Conservation (phyloP, 1,140 invertebrate species). For the Nasonia giraulti region DNA sequence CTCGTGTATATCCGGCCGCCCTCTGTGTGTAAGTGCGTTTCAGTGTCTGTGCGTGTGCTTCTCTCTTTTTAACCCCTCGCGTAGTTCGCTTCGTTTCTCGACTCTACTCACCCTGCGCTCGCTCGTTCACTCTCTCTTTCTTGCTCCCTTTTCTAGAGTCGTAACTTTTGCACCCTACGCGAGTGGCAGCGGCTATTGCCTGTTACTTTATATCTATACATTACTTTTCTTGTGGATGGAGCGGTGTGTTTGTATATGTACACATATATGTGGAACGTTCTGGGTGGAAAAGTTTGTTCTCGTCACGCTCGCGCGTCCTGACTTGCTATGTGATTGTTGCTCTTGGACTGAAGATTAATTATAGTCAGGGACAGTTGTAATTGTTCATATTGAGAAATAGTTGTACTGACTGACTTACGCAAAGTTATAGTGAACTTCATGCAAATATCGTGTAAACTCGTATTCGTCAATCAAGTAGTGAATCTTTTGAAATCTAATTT, state of each 20-base stretch:
- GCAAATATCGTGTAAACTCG: not conserved
- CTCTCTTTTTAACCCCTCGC: constrained; percentile 36
- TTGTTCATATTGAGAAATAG: not conserved
- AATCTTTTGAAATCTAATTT: no score
- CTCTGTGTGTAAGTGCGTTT: constrained; percentile 7
- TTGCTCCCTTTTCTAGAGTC: constrained; percentile 50
- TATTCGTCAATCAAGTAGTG: no score
- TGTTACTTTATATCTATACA: constrained; percentile 11
- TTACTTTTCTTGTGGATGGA: not conserved
- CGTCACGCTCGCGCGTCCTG: not conserved
- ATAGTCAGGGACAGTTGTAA: not conserved
- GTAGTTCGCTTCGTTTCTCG: constrained; percentile 1
- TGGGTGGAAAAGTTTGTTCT: constrained; percentile 38
- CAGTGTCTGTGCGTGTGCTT: not conserved
- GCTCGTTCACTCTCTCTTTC: constrained; percentile 46
- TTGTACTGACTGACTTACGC: not conserved
- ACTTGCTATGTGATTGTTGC: constrained; percentile 3
- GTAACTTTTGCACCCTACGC: constrained; percentile 47
- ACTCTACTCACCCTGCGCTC: not conserved
- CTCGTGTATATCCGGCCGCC: constrained; percentile 7
- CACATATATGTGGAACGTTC: not conserved
- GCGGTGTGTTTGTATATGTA: not conserved
- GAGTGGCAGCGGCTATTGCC: constrained; percentile 21
- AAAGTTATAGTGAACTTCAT: not conserved
- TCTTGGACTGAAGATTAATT: constrained; percentile 32